Percentiles rank a stretch among this genome's conserved stretches.
Evolutionary conservation across 2,888 invertebrate species (phyloP).

Genomic region (Eugnorisma glareosa): DNA sequence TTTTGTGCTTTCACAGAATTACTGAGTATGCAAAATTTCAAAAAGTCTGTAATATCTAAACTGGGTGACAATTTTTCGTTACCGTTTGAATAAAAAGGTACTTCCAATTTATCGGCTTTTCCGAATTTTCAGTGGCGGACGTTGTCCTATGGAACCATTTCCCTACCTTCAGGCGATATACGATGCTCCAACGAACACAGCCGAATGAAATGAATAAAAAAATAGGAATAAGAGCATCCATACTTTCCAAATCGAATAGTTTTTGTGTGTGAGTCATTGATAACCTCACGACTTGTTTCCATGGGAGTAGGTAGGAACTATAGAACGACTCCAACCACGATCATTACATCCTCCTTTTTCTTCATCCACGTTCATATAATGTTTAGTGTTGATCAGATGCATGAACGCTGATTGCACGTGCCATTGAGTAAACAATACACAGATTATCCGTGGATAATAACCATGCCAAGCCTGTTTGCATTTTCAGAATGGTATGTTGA

Average conservation of each 20-base stretch:
- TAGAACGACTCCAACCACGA: neutral
- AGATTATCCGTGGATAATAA: neutral
- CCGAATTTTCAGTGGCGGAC: slow-evolving; percentile 5
- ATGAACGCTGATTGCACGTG: neutral
- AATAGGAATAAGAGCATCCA: neutral
- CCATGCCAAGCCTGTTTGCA: neutral
- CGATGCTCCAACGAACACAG: slow-evolving; percentile 6
- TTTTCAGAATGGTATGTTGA: neutral
- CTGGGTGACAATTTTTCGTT: slow-evolving; percentile 6
- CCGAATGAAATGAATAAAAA: slow-evolving; percentile 29
- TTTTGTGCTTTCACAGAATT: neutral
- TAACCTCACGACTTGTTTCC: neutral
- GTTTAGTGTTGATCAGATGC: neutral
- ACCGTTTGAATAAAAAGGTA: neutral
- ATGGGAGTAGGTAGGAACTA: neutral
- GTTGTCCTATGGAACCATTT: slow-evolving; percentile 9
- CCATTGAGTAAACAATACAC: neutral
- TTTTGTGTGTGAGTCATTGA: neutral
- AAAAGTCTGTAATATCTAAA: neutral
- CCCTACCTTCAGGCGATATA: slow-evolving; percentile 8
- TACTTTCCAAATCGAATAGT: neutral
- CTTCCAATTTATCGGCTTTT: slow-evolving; percentile 36
- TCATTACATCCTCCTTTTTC: neutral
- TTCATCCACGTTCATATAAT: neutral
- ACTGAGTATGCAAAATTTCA: neutral